A percentile compares a stretch with the other conserved stretches of the same genome.
Conservation (phyloP, 2,888 invertebrate species). For the Drosophila eohydei region DNA sequence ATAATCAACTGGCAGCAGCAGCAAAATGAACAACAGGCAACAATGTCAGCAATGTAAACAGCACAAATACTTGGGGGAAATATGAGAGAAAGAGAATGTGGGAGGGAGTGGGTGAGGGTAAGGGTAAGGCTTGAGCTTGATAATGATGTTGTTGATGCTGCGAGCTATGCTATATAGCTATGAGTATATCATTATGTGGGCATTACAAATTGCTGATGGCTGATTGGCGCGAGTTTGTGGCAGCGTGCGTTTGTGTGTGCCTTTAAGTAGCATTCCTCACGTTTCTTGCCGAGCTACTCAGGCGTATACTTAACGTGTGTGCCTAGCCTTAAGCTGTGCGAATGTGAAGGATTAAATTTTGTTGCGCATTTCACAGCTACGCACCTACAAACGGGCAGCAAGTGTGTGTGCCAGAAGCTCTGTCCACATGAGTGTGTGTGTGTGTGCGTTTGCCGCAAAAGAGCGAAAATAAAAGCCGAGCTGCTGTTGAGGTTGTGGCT, state of each 20-base stretch:
- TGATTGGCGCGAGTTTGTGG: slow-evolving; percentile 26
- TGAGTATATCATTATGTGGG: slow-evolving; percentile 51
- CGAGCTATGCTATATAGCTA: slow-evolving; percentile 13
- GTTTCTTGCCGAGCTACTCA: slow-evolving; percentile 10
- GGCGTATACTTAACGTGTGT: slow-evolving; percentile 40
- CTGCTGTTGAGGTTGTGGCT: slow-evolving; percentile 17
- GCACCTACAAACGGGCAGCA: slow-evolving; percentile 5
- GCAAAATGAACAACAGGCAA: slow-evolving; percentile 37
- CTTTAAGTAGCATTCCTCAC: slow-evolving; percentile 34
- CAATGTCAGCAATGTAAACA: slow-evolving; percentile 24
- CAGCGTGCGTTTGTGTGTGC: neutral
- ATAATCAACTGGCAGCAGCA: slow-evolving; percentile 60
- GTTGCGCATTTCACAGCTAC: slow-evolving; percentile 34
- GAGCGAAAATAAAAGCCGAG: neutral
- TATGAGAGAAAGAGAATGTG: neutral
- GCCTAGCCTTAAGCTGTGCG: slow-evolving; percentile 10
- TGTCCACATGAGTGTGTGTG: neutral
- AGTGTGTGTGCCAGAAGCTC: neutral
- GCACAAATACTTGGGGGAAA: neutral
- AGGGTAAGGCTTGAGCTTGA: slow-evolving; percentile 4
- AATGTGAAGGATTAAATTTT: slow-evolving; percentile 17
- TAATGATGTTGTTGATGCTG: slow-evolving; percentile 47
- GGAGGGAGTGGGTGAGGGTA: neutral
- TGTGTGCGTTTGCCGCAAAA: neutral
- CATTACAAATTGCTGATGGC: slow-evolving; percentile 64